A percentile compares a stretch with the other conserved stretches of the same genome.
Evolutionary conservation across 2,113 vertebrate species (phyloP).

Genomic region (Myiopsitta monachus): DNA sequence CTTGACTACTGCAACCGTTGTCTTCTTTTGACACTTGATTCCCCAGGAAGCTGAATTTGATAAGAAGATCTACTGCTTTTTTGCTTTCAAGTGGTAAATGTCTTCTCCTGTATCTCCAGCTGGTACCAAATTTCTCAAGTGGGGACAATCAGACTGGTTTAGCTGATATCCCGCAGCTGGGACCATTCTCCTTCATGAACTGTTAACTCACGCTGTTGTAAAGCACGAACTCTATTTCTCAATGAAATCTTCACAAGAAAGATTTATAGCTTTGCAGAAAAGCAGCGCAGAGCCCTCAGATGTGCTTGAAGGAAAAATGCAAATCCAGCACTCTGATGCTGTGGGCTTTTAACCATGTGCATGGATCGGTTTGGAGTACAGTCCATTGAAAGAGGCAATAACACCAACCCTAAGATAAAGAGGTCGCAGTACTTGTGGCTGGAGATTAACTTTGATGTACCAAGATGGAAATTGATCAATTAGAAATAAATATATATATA

Average conservation of each 20-base stretch:
- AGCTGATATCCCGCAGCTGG: background rate
- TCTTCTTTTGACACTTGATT: background rate
- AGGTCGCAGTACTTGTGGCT: background rate
- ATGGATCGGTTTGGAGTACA: background rate
- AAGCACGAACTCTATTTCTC: background rate
- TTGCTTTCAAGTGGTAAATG: background rate
- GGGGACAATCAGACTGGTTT: background rate
- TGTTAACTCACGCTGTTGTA: background rate
- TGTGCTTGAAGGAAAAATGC: background rate
- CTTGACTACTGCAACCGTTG: background rate
- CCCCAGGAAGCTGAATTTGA: background rate
- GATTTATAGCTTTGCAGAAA: background rate
- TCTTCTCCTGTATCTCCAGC: background rate
- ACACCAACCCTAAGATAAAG: background rate
- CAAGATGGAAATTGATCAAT: background rate
- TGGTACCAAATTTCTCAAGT: background rate
- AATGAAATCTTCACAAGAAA: background rate
- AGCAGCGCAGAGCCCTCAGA: background rate
- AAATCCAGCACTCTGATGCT: background rate
- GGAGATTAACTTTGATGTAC: background rate
- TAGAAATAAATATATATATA: conserved; percentile 40
- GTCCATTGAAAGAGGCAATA: background rate
- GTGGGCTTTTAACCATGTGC: background rate
- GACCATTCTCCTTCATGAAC: background rate
- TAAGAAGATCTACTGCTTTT: background rate